Conservation (phyloP, 2,797 vertebrate genomes). For the Hirundo rustica region DNA sequence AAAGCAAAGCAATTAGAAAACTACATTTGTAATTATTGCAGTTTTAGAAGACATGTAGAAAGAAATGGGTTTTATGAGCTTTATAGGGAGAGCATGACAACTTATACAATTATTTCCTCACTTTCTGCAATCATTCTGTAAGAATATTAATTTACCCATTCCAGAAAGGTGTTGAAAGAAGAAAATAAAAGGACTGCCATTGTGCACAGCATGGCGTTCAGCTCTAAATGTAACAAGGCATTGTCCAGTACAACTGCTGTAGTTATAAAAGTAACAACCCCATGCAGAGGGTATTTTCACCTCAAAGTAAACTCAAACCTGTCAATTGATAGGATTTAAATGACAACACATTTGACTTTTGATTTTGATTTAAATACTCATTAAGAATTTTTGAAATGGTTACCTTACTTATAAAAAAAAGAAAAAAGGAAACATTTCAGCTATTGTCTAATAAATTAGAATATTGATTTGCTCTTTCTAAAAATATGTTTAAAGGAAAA, state of each 20-base stretch:
- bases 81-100: background rate
- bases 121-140: background rate
- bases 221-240: background rate
- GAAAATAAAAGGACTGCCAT: background rate
- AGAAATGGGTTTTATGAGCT: background rate
- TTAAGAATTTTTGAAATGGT: background rate
- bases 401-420: background rate
- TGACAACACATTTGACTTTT: background rate
- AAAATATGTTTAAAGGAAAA: background rate
- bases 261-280: background rate
- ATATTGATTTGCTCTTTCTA: background rate
- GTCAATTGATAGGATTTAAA: background rate
- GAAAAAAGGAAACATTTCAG: background rate
- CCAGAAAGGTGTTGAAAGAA: background rate
- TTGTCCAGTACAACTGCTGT: background rate
- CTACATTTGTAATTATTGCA: background rate
- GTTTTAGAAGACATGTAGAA: background rate
- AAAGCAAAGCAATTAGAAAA: background rate
- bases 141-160: background rate
- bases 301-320: background rate
- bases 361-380: background rate
- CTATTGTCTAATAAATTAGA: background rate
- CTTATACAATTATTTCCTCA: background rate
- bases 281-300: background rate
- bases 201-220: background rate